Conservation (phyloP, 2,797 vertebrate genomes). For the Coracias cyanogaster region DNA sequence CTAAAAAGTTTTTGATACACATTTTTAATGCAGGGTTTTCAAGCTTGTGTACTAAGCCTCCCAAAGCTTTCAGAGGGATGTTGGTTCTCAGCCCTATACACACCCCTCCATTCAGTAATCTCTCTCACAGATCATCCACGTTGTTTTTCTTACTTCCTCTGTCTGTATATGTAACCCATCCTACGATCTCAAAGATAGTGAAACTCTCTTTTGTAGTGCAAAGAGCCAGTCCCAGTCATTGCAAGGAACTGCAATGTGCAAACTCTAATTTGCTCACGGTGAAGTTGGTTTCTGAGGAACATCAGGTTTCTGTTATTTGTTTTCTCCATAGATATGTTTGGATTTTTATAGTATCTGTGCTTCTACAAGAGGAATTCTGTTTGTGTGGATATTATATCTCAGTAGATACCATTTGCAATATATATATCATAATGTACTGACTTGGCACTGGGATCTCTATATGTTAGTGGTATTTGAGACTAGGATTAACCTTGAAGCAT, state of each 20-base stretch:
- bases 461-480: not conserved
- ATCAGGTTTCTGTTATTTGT: not conserved
- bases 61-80: not conserved
- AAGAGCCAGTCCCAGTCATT: not conserved
- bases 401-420: not conserved
- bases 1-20: not conserved
- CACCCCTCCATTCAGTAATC: constrained; percentile 55
- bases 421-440: not conserved
- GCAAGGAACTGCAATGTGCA: not conserved
- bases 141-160: constrained; percentile 50
- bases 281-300: not conserved
- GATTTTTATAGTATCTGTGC: not conserved
- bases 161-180: constrained; percentile 17
- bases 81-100: not conserved
- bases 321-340: not conserved
- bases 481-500: not conserved
- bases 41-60: not conserved
- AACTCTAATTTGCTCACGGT: not conserved
- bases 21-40: not conserved
- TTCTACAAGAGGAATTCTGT: not conserved
- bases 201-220: not conserved
- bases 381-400: not conserved
- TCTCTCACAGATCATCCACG: not conserved
- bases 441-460: not conserved
- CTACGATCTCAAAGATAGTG: not conserved